phyloP scores from a whole-genome alignment of 2,888 invertebrate species.

The Erpobdella octoculata region DNA sequence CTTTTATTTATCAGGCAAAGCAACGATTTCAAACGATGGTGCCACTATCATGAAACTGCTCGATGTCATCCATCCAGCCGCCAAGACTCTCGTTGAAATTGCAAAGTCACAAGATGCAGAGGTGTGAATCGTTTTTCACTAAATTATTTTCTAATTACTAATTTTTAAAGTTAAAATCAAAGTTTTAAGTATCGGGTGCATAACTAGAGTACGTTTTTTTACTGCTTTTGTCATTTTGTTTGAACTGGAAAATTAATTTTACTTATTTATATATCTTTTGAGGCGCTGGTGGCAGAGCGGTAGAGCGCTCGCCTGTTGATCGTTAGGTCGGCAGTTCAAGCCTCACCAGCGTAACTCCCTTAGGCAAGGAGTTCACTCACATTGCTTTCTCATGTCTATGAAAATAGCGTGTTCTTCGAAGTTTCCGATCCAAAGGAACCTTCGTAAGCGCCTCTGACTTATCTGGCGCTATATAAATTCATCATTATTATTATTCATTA shows the following conservation, averaged over 20 bases:
- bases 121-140: slow-evolving; percentile 55
- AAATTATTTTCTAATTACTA: neutral
- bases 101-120: slow-evolving; percentile 98
- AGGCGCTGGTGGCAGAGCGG: too few relatives aligned
- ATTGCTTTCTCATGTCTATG: too few relatives aligned
- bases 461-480: neutral
- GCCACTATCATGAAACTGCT: slow-evolving; percentile 97
- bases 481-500: neutral
- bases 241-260: neutral
- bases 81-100: slow-evolving; percentile 92
- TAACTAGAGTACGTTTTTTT: neutral
- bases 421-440: too few relatives aligned
- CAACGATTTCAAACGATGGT: slow-evolving; percentile 97
- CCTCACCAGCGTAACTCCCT: too few relatives aligned
- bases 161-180: neutral
- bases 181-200: neutral
- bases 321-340: too few relatives aligned
- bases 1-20: too few relatives aligned
- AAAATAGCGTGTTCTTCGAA: too few relatives aligned
- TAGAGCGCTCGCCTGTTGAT: too few relatives aligned
- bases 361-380: too few relatives aligned
- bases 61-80: slow-evolving; percentile 95
- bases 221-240: neutral
- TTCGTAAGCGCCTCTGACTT: too few relatives aligned
- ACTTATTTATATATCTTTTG: too few relatives aligned